phyloP scores from a whole-genome alignment of 2,888 invertebrate genomes.

The Microchrysa polita region DNA sequence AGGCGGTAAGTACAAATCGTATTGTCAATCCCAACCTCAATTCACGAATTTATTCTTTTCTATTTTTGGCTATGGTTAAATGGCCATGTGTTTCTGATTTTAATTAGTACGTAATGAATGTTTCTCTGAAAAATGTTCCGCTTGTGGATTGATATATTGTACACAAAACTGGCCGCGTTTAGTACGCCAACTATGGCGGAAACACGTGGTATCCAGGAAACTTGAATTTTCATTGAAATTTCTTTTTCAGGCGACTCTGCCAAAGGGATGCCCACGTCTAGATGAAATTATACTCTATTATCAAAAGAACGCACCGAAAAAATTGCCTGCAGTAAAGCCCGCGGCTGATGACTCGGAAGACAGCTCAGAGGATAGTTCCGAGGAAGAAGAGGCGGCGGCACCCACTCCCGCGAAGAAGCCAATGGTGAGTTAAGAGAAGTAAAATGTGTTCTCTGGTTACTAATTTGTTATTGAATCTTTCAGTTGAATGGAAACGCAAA shows the following conservation, averaged over 20 bases:
- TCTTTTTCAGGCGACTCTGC: slow-evolving; percentile 69
- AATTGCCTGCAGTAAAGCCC: slow-evolving; percentile 61
- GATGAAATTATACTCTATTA: slow-evolving; percentile 70
- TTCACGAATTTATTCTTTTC: background rate
- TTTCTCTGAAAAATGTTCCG: background rate
- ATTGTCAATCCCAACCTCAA: background rate
- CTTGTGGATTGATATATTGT: background rate
- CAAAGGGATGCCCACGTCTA: slow-evolving; percentile 74
- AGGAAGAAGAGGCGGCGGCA: slow-evolving; percentile 55
- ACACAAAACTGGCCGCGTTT: background rate
- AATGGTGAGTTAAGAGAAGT: slow-evolving; percentile 46
- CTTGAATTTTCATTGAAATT: slow-evolving; percentile 15
- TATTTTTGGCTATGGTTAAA: no score
- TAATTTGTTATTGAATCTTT: background rate
- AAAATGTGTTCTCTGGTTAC: no score
- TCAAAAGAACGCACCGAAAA: slow-evolving; percentile 66
- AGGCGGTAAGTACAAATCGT: slow-evolving; percentile 72
- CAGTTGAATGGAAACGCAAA: slow-evolving; percentile 34
- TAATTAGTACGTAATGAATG: background rate
- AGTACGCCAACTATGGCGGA: slow-evolving; percentile 6
- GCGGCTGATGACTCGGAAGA: slow-evolving; percentile 52
- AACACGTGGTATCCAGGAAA: slow-evolving; percentile 55
- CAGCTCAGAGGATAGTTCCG: slow-evolving; percentile 60
- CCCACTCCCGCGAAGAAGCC: slow-evolving; percentile 39
- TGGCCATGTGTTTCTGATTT: no score